Conservation (phyloP, 2,888 invertebrate species). For the Proisotoma minuta region DNA sequence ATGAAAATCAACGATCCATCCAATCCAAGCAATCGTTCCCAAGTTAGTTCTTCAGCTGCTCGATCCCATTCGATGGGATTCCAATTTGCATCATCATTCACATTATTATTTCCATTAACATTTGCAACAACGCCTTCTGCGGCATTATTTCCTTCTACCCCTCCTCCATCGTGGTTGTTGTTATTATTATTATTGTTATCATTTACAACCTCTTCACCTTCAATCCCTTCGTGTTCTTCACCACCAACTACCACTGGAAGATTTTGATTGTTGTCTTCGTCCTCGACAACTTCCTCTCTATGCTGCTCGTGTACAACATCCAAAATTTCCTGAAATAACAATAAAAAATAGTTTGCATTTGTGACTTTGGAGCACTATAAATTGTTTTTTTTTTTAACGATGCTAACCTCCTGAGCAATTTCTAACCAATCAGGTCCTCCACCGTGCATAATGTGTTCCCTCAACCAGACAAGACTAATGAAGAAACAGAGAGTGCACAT, state of each 20-base stretch:
- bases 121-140: slow-evolving; percentile 14
- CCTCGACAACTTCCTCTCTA: slow-evolving; percentile 41
- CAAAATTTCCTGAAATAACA: slow-evolving; percentile 16
- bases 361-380: background rate
- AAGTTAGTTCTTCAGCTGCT: slow-evolving; percentile 94
- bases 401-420: slow-evolving; percentile 43
- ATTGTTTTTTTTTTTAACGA: background rate
- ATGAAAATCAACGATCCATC: slow-evolving; percentile 95
- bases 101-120: slow-evolving; percentile 23
- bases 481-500: slow-evolving; percentile 93
- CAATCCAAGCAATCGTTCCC: slow-evolving; percentile 91
- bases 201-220: slow-evolving; percentile 19
- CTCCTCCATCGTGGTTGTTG: slow-evolving; percentile 37
- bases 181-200: slow-evolving; percentile 31
- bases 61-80: slow-evolving; percentile 98
- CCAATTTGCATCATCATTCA: slow-evolving; percentile 78
- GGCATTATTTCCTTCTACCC: slow-evolving; percentile 20
- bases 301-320: slow-evolving; percentile 30
- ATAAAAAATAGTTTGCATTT: background rate
- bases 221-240: slow-evolving; percentile 28
- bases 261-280: slow-evolving; percentile 33
- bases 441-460: slow-evolving; percentile 96
- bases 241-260: slow-evolving; percentile 29
- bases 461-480: slow-evolving; percentile 92
- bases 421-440: slow-evolving; percentile 96